These are phyloP conservation scores for Proctacanthus coquilletti DNA, from an alignment of 1,140 invertebrate species.

Conservation along the genomic window DNA sequence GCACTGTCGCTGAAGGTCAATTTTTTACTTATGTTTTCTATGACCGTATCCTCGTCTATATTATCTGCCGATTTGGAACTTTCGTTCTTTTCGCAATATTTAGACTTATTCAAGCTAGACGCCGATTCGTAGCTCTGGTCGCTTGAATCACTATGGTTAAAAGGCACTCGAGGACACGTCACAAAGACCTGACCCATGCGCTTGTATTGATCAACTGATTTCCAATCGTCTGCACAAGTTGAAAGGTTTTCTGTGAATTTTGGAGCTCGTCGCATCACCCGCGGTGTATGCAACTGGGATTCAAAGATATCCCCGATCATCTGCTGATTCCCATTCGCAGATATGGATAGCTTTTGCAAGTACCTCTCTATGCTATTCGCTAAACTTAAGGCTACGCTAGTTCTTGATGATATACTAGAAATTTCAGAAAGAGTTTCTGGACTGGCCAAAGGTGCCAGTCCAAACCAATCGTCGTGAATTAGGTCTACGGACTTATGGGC, in stretches of 20 bases:
- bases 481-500: slow-evolving; percentile 30
- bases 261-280: slow-evolving; percentile 43
- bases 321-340: slow-evolving; percentile 12
- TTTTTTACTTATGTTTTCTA: slow-evolving; percentile 11
- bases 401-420: slow-evolving; percentile 45
- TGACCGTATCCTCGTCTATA: slow-evolving; percentile 12
- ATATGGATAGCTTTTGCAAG: slow-evolving; percentile 18
- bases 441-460: slow-evolving; percentile 62
- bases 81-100: slow-evolving; percentile 6
- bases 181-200: slow-evolving; percentile 26
- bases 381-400: slow-evolving; percentile 30
- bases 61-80: slow-evolving; percentile 27
- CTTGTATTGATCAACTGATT: slow-evolving; percentile 26
- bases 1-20: slow-evolving; percentile 27
- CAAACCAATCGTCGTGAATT: slow-evolving; percentile 46
- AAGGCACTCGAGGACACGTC: slow-evolving; percentile 19
- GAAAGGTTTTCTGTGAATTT: slow-evolving; percentile 48
- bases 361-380: slow-evolving; percentile 28
- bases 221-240: slow-evolving; percentile 43
- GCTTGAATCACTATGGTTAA: slow-evolving; percentile 16
- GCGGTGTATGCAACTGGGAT: slow-evolving; percentile 33
- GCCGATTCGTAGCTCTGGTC: slow-evolving; percentile 27
- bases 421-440: slow-evolving; percentile 73
- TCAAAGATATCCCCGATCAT: slow-evolving; percentile 21
- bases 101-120: slow-evolving; percentile 10